Conservation (phyloP, 2,888 invertebrate genomes). For the Beris morrisii region DNA sequence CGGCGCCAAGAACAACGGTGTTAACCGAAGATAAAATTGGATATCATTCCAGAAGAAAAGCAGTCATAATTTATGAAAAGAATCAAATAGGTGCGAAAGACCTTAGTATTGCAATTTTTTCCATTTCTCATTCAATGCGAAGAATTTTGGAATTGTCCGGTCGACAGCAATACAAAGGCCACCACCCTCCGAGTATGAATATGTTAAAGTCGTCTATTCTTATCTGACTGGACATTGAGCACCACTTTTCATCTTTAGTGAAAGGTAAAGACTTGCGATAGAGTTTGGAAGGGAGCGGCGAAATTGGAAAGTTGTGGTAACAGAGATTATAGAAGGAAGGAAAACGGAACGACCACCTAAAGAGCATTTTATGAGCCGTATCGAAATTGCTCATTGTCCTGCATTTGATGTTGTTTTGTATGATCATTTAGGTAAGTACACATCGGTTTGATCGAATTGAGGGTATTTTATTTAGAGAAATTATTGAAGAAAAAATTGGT, state of each 20-base stretch:
- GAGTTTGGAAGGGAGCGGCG: too few species aligned
- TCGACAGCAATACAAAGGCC: conserved; percentile 17
- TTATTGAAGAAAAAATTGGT: too few species aligned
- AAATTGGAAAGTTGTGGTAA: too few species aligned
- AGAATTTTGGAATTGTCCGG: conserved; percentile 10
- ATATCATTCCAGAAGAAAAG: conserved; percentile 33
- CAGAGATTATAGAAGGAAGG: too few species aligned
- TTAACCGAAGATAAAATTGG: conserved; percentile 34
- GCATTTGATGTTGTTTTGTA: too few species aligned
- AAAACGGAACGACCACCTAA: too few species aligned
- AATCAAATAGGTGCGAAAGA: conserved; percentile 38
- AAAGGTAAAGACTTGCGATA: too few species aligned
- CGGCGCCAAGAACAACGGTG: conserved; percentile 16
- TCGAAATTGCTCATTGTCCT: too few species aligned
- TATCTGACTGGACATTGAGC: conserved; percentile 32
- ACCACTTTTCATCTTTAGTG: conserved; percentile 23
- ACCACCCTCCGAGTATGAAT: conserved; percentile 31
- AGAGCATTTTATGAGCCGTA: too few species aligned
- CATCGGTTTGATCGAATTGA: too few species aligned
- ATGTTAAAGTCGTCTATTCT: conserved; percentile 30
- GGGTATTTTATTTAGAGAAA: too few species aligned
- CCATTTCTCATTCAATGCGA: conserved; percentile 11
- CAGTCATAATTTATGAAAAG: conserved; percentile 37
- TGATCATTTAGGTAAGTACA: too few species aligned
- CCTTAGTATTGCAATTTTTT: conserved; percentile 26